phyloP scores from a whole-genome alignment of 2,797 vertebrate genomes.

The Pseudochaenichthys georgianus region DNA sequence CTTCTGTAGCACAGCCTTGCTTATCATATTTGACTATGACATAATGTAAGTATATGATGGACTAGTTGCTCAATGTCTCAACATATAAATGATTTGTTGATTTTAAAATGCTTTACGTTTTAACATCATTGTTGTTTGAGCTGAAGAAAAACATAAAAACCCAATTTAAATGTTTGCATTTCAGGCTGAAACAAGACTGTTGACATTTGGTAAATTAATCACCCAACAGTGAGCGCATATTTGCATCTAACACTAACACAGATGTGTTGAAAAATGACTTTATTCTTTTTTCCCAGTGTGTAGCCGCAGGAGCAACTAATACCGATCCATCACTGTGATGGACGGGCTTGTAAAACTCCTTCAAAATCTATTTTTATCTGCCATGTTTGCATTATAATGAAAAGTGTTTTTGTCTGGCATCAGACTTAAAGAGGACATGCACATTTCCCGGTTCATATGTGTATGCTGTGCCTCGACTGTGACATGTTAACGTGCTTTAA shows the following conservation, averaged over 20 bases:
- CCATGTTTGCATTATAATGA: slow-evolving; percentile 37
- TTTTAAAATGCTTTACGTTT: not conserved
- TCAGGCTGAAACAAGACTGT: slow-evolving; percentile 14
- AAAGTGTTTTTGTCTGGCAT: slow-evolving; percentile 24
- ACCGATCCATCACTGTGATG: slow-evolving; percentile 55
- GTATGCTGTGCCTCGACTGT: too few relatives aligned
- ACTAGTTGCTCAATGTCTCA: not conserved
- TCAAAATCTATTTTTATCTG: slow-evolving; percentile 60
- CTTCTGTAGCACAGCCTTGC: not conserved
- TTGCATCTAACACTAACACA: slow-evolving; percentile 71
- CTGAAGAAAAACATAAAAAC: slow-evolving; percentile 8
- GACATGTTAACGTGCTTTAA: too few relatives aligned
- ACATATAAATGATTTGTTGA: not conserved
- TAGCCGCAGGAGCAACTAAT: slow-evolving; percentile 43
- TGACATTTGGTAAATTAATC: slow-evolving; percentile 59
- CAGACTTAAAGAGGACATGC: not conserved
- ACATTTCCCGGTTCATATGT: too few relatives aligned
- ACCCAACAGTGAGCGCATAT: slow-evolving; percentile 42
- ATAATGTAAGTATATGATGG: not conserved
- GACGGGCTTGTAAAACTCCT: slow-evolving; percentile 55
- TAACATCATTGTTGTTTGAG: not conserved
- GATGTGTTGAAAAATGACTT: slow-evolving; percentile 62
- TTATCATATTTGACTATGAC: not conserved
- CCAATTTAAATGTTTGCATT: slow-evolving; percentile 40
- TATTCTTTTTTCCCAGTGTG: slow-evolving; percentile 14